phyloP scores from a whole-genome alignment of 1,140 invertebrate species.

The Rhagoletis pomonella region DNA sequence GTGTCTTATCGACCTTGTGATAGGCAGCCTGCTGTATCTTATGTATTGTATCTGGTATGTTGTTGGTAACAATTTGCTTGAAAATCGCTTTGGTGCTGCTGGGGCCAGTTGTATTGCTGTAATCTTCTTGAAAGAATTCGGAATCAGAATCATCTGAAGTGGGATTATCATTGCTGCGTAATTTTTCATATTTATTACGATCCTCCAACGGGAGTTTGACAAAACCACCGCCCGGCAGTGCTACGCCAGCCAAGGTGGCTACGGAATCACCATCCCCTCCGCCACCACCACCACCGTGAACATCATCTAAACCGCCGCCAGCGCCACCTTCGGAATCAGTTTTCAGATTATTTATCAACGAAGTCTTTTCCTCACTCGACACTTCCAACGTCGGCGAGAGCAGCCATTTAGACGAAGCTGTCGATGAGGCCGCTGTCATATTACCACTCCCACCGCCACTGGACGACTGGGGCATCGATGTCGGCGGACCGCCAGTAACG shows the following conservation, averaged over 20 bases:
- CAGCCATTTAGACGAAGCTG: constrained; percentile 71
- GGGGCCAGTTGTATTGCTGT: constrained; percentile 55
- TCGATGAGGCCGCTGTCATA: constrained; percentile 58
- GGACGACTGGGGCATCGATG: constrained; percentile 48
- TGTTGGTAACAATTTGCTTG: constrained; percentile 77
- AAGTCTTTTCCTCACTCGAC: constrained; percentile 71
- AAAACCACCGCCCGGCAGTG: constrained; percentile 71
- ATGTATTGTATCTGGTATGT: constrained; percentile 74
- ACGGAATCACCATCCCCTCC: constrained; percentile 38
- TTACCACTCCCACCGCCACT: background rate
- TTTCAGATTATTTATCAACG: constrained; percentile 67
- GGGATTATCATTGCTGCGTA: constrained; percentile 78
- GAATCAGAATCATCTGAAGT: constrained; percentile 78
- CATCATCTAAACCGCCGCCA: background rate
- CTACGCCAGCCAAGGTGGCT: constrained; percentile 37
- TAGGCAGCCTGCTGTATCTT: constrained; percentile 74
- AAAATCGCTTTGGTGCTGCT: constrained; percentile 69
- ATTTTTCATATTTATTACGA: constrained; percentile 86
- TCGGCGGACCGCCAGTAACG: constrained; percentile 54
- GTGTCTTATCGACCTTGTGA: constrained; percentile 74
- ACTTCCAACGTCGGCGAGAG: constrained; percentile 71
- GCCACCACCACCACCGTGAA: background rate
- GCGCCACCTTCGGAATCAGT: constrained; percentile 66
- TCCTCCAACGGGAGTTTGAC: constrained; percentile 82
- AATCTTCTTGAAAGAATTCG: constrained; percentile 70